phyloP scores from a whole-genome alignment of 2,113 vertebrate genomes.

The Brienomyrus longianalis region DNA sequence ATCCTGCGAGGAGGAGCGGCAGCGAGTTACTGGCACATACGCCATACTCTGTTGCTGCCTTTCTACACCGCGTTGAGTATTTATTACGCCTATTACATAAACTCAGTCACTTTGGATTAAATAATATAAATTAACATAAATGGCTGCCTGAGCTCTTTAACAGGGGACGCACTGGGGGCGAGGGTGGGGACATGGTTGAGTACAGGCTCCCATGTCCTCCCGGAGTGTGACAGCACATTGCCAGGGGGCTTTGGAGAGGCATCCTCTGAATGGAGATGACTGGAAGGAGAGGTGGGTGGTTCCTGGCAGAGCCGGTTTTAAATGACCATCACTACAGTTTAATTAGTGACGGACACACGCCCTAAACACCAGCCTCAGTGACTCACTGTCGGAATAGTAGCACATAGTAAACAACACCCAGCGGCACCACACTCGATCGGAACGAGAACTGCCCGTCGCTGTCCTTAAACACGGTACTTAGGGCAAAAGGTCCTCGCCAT shows the following conservation, averaged over 20 bases:
- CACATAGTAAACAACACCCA: not conserved
- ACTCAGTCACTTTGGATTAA: not conserved
- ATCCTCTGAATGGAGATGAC: not conserved
- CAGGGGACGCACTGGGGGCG: not conserved
- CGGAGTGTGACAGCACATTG: not conserved
- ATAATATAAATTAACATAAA: not conserved
- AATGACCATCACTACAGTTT: not conserved
- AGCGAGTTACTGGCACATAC: not conserved
- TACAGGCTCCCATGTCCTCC: too few species aligned
- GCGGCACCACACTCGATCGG: not conserved
- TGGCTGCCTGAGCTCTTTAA: not conserved
- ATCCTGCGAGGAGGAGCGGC: slow-evolving; percentile 49
- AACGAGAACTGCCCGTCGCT: not conserved
- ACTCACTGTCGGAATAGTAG: not conserved
- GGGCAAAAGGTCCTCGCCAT: not conserved
- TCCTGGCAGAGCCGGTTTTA: not conserved
- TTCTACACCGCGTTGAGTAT: not conserved
- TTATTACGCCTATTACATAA: not conserved
- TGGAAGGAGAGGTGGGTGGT: not conserved
- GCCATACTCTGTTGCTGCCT: not conserved
- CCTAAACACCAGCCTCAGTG: not conserved
- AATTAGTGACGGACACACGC: not conserved
- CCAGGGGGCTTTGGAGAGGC: not conserved
- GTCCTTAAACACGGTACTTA: not conserved
- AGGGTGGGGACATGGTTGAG: too few species aligned